These are phyloP conservation scores for Delphinapterus leucas DNA, from an alignment of 2,113 vertebrate species.

Conservation along the genomic window DNA sequence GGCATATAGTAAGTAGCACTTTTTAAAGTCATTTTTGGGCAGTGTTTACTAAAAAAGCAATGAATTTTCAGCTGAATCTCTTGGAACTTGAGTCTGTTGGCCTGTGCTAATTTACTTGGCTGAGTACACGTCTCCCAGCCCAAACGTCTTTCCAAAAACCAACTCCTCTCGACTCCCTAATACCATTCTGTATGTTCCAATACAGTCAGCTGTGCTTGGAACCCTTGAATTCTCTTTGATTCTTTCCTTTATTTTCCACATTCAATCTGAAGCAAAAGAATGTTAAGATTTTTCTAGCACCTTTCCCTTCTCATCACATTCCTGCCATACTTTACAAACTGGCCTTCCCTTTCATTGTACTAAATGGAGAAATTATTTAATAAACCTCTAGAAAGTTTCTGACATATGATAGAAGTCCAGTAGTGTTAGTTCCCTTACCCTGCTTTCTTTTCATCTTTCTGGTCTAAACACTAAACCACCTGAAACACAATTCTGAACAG, in stretches of 20 bases:
- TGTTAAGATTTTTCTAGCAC: not conserved
- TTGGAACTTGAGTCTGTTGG: not conserved
- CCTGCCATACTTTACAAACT: not conserved
- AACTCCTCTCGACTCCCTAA: not conserved
- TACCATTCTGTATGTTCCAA: not conserved
- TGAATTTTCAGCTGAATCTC: not conserved
- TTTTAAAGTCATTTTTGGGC: not conserved
- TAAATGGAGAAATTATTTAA: not conserved
- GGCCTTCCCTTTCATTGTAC: not conserved
- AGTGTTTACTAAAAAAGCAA: not conserved
- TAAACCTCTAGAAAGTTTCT: not conserved
- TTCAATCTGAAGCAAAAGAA: not conserved
- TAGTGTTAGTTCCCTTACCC: not conserved
- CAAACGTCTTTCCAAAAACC: not conserved
- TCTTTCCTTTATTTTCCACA: not conserved
- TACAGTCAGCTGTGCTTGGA: not conserved
- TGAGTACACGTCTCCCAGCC: not conserved
- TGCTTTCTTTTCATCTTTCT: not conserved
- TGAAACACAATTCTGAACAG: not conserved
- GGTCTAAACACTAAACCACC: not conserved
- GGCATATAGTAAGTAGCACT: not conserved
- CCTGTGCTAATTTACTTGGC: not conserved
- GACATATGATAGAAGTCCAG: not conserved
- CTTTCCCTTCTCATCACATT: not conserved
- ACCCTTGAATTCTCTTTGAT: not conserved